phyloP scores from a whole-genome alignment of 2,113 vertebrate species.

The Montifringilla adamsi region DNA sequence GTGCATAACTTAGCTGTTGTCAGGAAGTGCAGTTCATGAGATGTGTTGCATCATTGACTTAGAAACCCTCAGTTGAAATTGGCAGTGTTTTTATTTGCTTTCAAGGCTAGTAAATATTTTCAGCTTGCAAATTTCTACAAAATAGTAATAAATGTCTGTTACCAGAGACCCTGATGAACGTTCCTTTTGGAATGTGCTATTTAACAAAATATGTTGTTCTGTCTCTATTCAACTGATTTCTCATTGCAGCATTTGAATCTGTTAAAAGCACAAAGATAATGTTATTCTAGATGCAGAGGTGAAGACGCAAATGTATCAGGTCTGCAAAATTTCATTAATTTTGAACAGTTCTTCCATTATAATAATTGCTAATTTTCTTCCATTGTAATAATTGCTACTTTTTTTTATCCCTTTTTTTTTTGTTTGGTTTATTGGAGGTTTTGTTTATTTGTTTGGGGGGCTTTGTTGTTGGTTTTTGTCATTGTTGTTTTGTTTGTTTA shows the following conservation, averaged over 20 bases:
- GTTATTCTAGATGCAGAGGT: neutral
- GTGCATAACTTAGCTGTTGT: neutral
- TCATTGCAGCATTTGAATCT: neutral
- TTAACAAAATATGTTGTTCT: neutral
- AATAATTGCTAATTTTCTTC: neutral
- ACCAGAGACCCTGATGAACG: neutral
- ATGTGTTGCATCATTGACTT: neutral
- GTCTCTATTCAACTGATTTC: neutral
- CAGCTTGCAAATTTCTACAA: neutral
- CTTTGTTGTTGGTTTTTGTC: neutral
- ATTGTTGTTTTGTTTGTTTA: neutral
- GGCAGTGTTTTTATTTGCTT: constrained; percentile 21
- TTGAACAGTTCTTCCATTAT: neutral
- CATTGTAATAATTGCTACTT: neutral
- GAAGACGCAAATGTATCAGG: neutral
- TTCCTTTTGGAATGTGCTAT: neutral
- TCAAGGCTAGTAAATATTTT: constrained; percentile 1
- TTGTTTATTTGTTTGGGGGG: neutral
- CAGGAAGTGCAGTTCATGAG: neutral
- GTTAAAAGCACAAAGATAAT: neutral
- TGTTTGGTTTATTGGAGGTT: neutral
- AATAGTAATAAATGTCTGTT: neutral
- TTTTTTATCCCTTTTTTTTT: rapidly evolving
- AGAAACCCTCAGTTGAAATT: constrained; percentile 8
- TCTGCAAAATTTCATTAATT: neutral